Base-by-base conservation (phyloP, 2,113 vertebrate species). In the Carassius auratus region DNA sequence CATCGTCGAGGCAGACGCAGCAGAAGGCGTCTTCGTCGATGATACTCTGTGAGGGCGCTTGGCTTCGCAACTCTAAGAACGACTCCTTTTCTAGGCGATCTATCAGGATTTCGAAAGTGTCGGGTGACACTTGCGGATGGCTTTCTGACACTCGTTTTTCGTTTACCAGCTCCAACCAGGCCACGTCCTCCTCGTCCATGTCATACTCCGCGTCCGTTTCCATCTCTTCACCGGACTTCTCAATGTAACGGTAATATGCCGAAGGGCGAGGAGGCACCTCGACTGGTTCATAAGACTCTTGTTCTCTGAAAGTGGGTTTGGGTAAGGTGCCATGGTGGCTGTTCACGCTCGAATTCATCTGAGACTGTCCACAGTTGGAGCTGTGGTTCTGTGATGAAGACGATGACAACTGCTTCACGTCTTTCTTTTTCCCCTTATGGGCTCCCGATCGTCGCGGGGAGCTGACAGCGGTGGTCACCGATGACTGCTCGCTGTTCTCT, bases 11-110 rank as follows among this genome's bases (percentile, higher is more conserved):
- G 93, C 98, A 99, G 86, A 99, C 97, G 0, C 97, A 99, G 92
- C 98, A 99, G 93, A 97, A 98, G 88, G 98, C 98, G 0, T 99
- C 97, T 69, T 99, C 98, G 0, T 99, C 98, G 0, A 97, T 94
- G 57, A 95, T 86, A 10, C 93, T 95, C 86, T 98, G 97, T 61
- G 96, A 95, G 15, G 95, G 93, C 0, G 96, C 96, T 0, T 92
- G 96, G 91, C 91, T 97, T 4, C 97, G 95, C 69, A 95, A 97
- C 93, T 99, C 97, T 7, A 96, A 84, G 89, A 98, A 99, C 0
- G 98, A 97, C 85, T 99, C 98, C 91, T 99, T 98, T 89, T 99
- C 98, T 38, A 99, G 85, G 2, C 96, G 94, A 87, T 99, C 98
- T 48, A 99, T 92, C 82, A 99, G 93, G 84, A 97, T 92, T 93